A percentile compares a stretch with the other conserved stretches of the same genome.
phyloP scores from a whole-genome alignment of 1,140 invertebrate genomes.

The Macrosteles quadrilineatus region DNA sequence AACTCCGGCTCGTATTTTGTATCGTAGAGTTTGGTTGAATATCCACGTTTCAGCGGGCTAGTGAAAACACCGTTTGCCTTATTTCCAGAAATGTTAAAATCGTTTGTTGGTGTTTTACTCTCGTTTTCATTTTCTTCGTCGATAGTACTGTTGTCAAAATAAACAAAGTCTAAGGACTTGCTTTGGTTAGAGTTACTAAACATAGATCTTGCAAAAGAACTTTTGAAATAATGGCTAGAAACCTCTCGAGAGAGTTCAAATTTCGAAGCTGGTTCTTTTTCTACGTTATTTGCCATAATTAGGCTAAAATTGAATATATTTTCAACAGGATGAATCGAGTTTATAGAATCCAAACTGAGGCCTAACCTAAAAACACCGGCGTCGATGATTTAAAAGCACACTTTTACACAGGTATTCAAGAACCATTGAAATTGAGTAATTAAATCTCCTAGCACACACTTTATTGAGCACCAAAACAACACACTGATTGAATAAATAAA shows the following conservation, averaged over 20 bases:
- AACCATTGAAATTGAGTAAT: too few species aligned
- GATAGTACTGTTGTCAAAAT: conserved; percentile 43
- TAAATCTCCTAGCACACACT: too few species aligned
- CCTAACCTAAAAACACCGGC: too few species aligned
- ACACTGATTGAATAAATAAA: too few species aligned
- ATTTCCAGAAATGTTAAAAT: background rate
- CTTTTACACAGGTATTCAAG: too few species aligned
- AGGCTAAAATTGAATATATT: too few species aligned
- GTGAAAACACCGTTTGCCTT: background rate
- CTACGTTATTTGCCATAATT: background rate
- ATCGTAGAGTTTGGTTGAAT: conserved; percentile 19
- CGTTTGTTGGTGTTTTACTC: conserved; percentile 20
- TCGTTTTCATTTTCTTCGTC: conserved; percentile 38
- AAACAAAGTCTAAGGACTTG: conserved; percentile 51
- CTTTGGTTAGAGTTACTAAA: conserved; percentile 48
- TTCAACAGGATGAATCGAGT: too few species aligned
- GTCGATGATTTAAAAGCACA: too few species aligned
- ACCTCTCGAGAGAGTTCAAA: conserved; percentile 52
- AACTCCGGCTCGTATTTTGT: conserved; percentile 30
- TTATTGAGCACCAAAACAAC: too few species aligned
- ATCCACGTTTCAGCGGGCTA: conserved; percentile 24
- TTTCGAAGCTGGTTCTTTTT: conserved; percentile 36
- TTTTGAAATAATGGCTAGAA: conserved; percentile 52
- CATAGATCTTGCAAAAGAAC: conserved; percentile 52
- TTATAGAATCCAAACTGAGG: too few species aligned